Percentiles rank a stretch among this genome's conserved stretches.
Evolutionary conservation across 2,888 invertebrate genomes (phyloP).

Genomic region (Thereva unica): DNA sequence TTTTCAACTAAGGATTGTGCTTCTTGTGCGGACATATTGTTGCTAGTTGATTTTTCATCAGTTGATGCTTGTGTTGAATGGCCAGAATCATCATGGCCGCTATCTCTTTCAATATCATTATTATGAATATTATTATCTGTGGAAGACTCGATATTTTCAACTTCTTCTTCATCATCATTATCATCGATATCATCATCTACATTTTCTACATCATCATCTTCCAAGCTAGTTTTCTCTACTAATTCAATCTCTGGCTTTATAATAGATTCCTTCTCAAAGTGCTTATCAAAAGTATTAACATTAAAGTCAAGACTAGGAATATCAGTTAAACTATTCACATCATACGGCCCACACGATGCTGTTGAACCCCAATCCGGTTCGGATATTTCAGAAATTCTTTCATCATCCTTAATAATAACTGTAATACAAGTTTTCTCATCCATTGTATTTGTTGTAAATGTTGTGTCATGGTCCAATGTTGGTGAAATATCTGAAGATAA

Average conservation of each 20-base stretch:
- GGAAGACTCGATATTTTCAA: constrained; percentile 11
- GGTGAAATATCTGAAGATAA: constrained; percentile 42
- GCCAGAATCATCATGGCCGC: constrained; percentile 40
- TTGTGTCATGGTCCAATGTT: constrained; percentile 43
- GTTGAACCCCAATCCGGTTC: constrained; percentile 45
- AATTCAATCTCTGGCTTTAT: too few relatives aligned
- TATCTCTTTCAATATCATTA: constrained; percentile 27
- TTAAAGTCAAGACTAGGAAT: constrained; percentile 42
- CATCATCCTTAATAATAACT: constrained; percentile 44
- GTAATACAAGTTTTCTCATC: constrained; percentile 45
- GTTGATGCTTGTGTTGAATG: constrained; percentile 40
- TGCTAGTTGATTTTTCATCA: constrained; percentile 37
- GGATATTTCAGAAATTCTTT: constrained; percentile 46
- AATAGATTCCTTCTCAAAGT: neutral
- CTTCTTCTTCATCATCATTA: constrained; percentile 1
- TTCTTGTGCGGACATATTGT: constrained; percentile 30
- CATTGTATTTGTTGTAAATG: constrained; percentile 43
- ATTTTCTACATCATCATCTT: constrained; percentile 9
- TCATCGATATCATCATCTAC: constrained; percentile 7
- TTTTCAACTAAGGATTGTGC: constrained; percentile 9
- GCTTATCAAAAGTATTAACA: constrained; percentile 30
- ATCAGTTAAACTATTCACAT: constrained; percentile 43
- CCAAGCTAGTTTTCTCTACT: constrained; percentile 2
- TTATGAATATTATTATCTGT: constrained; percentile 3
- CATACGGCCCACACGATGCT: constrained; percentile 37